A percentile compares a stretch with the other conserved stretches of the same genome.
Conservation (phyloP, 2,797 vertebrate species). For the Mormyrops boulengeri region DNA sequence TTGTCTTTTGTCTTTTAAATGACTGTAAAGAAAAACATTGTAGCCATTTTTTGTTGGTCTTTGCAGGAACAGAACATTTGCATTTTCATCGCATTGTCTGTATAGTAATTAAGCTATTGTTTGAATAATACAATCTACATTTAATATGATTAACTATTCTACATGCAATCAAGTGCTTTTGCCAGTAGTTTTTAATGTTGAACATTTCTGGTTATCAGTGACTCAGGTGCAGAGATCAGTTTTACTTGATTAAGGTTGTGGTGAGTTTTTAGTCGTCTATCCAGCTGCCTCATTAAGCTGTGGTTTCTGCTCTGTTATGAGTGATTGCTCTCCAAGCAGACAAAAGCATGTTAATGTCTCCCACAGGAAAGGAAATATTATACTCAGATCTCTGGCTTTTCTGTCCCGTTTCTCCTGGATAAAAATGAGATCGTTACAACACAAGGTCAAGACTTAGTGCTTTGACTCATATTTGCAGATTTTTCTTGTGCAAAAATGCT, state of each 20-base stretch:
- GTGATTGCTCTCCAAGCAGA: not conserved
- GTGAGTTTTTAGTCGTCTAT: not conserved
- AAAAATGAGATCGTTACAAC: not conserved
- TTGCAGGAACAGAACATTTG: not conserved
- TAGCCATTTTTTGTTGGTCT: not conserved
- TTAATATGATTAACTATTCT: not conserved
- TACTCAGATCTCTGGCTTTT: not conserved
- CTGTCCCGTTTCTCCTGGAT: not conserved
- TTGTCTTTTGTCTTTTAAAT: not conserved
- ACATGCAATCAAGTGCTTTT: not conserved
- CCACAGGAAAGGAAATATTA: not conserved
- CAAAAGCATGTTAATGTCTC: conserved; percentile 5
- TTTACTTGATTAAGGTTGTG: not conserved
- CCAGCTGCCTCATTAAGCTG: not conserved
- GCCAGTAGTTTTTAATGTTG: not conserved
- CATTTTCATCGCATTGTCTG: not conserved
- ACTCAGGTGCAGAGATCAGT: not conserved
- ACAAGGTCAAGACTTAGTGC: not conserved
- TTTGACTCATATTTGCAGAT: not conserved
- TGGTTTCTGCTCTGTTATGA: not conserved
- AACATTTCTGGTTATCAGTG: not conserved
- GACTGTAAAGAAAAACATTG: not conserved
- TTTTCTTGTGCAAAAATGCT: not conserved
- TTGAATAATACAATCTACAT: not conserved
- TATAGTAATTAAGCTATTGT: not conserved